Evolutionary conservation across 2,888 invertebrate genomes (phyloP).

Genomic region (Lordiphosa fenestrarum): DNA sequence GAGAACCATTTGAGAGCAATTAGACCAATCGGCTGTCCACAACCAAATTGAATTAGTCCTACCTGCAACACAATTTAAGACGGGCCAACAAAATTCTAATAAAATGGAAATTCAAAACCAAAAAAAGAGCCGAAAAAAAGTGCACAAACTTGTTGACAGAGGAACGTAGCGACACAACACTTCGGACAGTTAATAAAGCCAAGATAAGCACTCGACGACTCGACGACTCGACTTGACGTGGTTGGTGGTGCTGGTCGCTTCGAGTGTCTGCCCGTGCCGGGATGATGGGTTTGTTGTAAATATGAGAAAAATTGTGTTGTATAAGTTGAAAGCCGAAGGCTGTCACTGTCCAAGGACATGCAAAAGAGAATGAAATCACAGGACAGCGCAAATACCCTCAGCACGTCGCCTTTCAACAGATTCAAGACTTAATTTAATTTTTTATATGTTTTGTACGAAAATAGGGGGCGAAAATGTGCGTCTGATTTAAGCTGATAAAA

Average conservation of each 20-base stretch:
- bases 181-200: slow-evolving; percentile 53
- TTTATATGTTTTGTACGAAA: slow-evolving; percentile 28
- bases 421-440: slow-evolving; percentile 51
- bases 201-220: slow-evolving; percentile 49
- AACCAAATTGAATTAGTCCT: slow-evolving; percentile 9
- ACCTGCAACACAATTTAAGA: slow-evolving; percentile 7
- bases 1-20: slow-evolving; percentile 15
- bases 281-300: no score
- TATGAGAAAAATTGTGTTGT: no score
- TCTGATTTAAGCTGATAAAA: slow-evolving; percentile 45
- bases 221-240: slow-evolving; percentile 52
- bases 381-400: slow-evolving; percentile 15
- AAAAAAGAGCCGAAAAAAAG: slow-evolving; percentile 15
- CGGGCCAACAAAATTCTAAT: slow-evolving; percentile 6
- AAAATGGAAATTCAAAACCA: slow-evolving; percentile 37
- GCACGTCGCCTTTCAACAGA: slow-evolving; percentile 29
- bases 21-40: neutral
- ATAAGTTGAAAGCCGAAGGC: no score
- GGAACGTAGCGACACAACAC: slow-evolving; percentile 27
- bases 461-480: slow-evolving; percentile 31
- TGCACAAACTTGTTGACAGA: slow-evolving; percentile 5
- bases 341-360: slow-evolving; percentile 9
- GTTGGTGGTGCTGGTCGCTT: slow-evolving; percentile 33
- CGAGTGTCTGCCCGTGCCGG: no score
- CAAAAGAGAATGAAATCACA: slow-evolving; percentile 14